Base-by-base conservation (phyloP, 1,140 invertebrate species). In the Hylyphantes graminicola region DNA sequence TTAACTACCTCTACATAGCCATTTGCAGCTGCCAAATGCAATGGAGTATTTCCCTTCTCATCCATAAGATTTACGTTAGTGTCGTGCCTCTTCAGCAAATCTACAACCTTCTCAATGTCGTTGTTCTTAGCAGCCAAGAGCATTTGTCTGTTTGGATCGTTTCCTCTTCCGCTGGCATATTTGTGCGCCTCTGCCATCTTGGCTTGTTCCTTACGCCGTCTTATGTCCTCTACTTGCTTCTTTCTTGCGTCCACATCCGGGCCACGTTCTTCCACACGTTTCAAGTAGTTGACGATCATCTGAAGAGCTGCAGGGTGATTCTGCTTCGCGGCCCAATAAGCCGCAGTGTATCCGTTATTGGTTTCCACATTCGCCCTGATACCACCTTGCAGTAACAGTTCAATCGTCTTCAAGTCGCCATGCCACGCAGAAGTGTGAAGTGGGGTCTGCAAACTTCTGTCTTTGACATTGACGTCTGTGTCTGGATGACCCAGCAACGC, bases 281-380 rank as follows among this genome's bases (percentile, higher is more conserved):
- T 17, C 19, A 35, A 13, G 9, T 67, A 48, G 2, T 67, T 12
- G 50, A 48, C 50, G 9, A 67, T 67, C 64, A 67, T 67, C 50
- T 21, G 21, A 6, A 67, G 21, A 50, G 50, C 21, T 6, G 11
- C 13, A 4, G n/a, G 6, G 6, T 67, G n/a, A 19, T 35, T 35
- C 64, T 67, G 19, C n/a, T 67, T 67, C 15, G 8, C 64, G 21
- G 64, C 64, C 64, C 64, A 67, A 48, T 67, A 67, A 11, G 50
- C 19, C 21, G 64, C 64, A 35, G 64, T 67, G 64, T 19, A 35
- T 67, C 64, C 64, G 7, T 48, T 0, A 19, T 48, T 3, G 2
- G n/a, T 7, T 67, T 35, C 50, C 9, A 4, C 50, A 67, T 67
- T 67, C 50, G 19, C 21, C 11, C 50, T 21, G 4, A 67, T 67